A percentile compares a stretch with the other conserved stretches of the same genome.
These are phyloP conservation scores for Trematocara nigrifrons DNA, from an alignment of 2,113 vertebrate species.

Conservation along the genomic window DNA sequence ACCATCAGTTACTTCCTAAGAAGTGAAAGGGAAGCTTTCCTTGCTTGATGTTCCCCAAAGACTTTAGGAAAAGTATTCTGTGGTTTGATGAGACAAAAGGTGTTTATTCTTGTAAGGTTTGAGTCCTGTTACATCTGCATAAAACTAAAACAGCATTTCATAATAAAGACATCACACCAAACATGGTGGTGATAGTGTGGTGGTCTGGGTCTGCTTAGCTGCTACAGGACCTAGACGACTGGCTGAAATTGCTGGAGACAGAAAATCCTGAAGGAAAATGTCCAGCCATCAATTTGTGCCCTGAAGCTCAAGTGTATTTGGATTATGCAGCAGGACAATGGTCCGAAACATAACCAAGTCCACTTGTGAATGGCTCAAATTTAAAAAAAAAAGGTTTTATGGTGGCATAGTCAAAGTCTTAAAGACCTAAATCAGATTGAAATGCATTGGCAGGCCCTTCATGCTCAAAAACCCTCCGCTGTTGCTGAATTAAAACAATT, in stretches of 20 bases:
- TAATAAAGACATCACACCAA: background rate
- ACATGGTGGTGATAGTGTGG: background rate
- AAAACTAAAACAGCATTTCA: background rate
- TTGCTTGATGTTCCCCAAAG: background rate
- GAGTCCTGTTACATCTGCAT: background rate
- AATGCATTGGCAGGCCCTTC: background rate
- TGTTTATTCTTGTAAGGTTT: background rate
- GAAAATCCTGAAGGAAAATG: background rate
- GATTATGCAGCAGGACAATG: background rate
- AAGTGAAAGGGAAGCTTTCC: background rate
- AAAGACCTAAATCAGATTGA: background rate
- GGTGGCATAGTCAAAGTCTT: background rate
- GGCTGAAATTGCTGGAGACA: background rate
- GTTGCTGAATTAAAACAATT: background rate
- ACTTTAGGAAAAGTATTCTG: background rate
- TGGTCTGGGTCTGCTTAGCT: background rate
- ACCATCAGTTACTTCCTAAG: background rate
- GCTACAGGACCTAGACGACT: background rate
- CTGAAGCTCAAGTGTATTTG: background rate
- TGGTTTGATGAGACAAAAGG: background rate
- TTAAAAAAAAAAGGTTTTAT: fast-evolving
- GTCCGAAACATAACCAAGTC: background rate
- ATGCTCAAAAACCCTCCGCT: background rate
- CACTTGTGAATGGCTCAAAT: background rate
- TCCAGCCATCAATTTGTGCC: background rate